Conservation (phyloP, 2,113 vertebrate species). For the Chitala chitala region DNA sequence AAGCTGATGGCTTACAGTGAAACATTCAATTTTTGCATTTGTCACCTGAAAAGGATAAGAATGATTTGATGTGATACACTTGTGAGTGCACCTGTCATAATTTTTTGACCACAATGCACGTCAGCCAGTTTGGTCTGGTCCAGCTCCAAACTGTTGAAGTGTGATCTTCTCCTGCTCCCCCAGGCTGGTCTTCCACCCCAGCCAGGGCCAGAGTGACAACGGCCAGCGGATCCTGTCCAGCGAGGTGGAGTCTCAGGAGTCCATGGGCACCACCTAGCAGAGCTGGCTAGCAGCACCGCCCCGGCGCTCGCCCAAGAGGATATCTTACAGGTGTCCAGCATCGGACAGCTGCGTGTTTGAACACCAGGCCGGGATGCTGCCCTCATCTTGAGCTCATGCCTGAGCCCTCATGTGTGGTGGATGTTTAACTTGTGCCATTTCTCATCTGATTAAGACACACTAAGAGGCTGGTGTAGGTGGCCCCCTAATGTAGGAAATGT, state of each 20-base stretch:
- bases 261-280: constrained; percentile 44
- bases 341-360: background rate
- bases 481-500: too few species aligned
- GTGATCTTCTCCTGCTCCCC: constrained; percentile 28
- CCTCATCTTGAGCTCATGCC: background rate
- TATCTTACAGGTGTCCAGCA: background rate
- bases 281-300: constrained; percentile 16
- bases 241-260: constrained; percentile 65
- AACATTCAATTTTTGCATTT: too few species aligned
- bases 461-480: background rate
- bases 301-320: background rate
- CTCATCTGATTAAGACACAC: background rate
- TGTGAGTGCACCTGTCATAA: background rate
- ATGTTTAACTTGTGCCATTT: too few species aligned
- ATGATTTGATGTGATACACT: too few species aligned
- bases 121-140: background rate
- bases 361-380: background rate
- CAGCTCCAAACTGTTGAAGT: background rate
- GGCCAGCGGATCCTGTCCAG: constrained; percentile 56
- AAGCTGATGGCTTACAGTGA: too few species aligned
- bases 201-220: constrained; percentile 63
- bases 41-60: too few species aligned
- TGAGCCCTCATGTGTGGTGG: background rate
- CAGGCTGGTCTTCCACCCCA: constrained; percentile 65
- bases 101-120: background rate